phyloP scores from a whole-genome alignment of 2,888 invertebrate genomes.

The Dolichomitus sp. region DNA sequence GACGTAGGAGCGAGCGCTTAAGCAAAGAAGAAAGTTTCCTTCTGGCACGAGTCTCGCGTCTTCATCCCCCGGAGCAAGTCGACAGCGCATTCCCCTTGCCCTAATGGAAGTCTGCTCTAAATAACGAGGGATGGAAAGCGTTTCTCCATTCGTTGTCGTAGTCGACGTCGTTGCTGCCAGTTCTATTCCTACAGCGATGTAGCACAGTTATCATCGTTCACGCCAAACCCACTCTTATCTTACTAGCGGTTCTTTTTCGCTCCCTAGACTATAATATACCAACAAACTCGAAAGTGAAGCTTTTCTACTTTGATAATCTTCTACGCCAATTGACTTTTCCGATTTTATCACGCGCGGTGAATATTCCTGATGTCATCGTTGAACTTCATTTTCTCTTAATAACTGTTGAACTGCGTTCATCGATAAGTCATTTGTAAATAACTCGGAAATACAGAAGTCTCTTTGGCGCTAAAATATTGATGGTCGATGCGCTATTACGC shows the following conservation, averaged over 20 bases:
- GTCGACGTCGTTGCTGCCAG: slow-evolving; percentile 4
- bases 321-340: background rate
- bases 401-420: background rate
- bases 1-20: slow-evolving; percentile 67
- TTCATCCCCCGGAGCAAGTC: slow-evolving; percentile 39
- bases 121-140: slow-evolving; percentile 80
- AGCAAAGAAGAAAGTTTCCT: slow-evolving; percentile 69
- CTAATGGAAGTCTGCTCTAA: slow-evolving; percentile 79
- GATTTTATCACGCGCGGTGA: background rate
- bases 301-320: background rate
- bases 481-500: slow-evolving; percentile 7
- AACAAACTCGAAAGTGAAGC: background rate
- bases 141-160: slow-evolving; percentile 65
- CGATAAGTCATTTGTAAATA: slow-evolving; percentile 5
- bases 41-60: slow-evolving; percentile 68
- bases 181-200: slow-evolving; percentile 19
- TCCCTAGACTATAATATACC: background rate
- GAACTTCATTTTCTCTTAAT: background rate
- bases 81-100: slow-evolving; percentile 46
- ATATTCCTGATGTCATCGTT: background rate
- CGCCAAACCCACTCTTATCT: slow-evolving; percentile 32
- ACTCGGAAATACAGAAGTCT: background rate
- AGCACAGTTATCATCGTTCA: slow-evolving; percentile 50
- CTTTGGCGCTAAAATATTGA: background rate
- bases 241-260: background rate